Base-by-base conservation (phyloP, 2,113 vertebrate species). In the Micromys minutus region DNA sequence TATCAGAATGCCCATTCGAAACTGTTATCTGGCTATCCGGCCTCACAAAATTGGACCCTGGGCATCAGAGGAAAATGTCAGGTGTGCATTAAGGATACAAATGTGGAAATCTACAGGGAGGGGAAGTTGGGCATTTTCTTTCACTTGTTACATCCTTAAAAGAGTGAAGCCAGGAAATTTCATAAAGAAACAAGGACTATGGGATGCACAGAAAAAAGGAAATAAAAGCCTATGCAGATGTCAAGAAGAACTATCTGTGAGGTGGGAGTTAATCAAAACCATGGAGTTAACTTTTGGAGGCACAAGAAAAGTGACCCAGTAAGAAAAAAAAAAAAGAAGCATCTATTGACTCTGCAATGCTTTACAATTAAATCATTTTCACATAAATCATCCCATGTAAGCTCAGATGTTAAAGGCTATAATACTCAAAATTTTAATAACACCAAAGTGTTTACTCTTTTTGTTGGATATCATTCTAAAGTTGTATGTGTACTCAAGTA, bases 341-440 rank as follows among this genome's bases (percentile, higher is more conserved):
- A 55, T 81, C 61, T 77, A 69, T 59, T 88, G 81, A 85, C 47
- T 88, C 87, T 45, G 3, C 69, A 85, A 42, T 34, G 21, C 63
- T 74, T 95, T 59, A 59, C 1, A 89, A 57, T 47, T 67, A 74
- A 84, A 93, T 2, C 1, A 11, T 80, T 88, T 86, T 87, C 63
- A 94, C 12, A 57, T 24, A 85, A 57, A 75, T 71, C 9, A 92
- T 87, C 57, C 75, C 42, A 83, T 21, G 55, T 45, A 45, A 84
- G 31, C 11, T 91, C 63, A 85, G 7, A 63, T 42, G 34, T 5
- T 69, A 50, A 75, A 88, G 59, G 22, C 80, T 63, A 84, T 8
- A 93, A 89, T 92, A 87, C 63, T 92, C 75, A 94, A 93, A 74
- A 42, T 69, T 71, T 91, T 67, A 76, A 55, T 77, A 72, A 63